Conservation (phyloP, 2,888 invertebrate species). For the Lepidonotus clava region DNA sequence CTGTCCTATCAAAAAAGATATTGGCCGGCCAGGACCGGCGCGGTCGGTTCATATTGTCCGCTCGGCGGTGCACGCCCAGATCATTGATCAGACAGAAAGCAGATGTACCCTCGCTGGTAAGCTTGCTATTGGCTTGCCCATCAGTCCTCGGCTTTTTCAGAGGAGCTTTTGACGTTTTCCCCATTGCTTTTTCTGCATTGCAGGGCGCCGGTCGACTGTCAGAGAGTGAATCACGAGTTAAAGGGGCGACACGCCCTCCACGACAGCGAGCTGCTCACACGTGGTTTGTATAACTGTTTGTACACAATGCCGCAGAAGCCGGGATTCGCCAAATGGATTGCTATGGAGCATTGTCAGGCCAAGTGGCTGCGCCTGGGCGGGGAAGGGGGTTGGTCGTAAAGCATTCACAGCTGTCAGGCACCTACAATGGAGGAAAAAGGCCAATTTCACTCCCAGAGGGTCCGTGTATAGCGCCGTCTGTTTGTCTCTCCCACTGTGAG, state of each 20-base stretch:
- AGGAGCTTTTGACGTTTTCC: background rate
- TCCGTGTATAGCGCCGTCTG: background rate
- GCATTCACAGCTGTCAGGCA: background rate
- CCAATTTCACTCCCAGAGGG: background rate
- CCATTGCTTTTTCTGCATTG: background rate
- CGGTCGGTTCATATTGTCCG: conserved; percentile 6
- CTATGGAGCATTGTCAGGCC: background rate
- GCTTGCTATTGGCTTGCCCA: background rate
- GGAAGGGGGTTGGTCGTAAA: too few species aligned
- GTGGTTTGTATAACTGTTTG: background rate
- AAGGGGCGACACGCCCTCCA: background rate
- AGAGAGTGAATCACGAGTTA: background rate
- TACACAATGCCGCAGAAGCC: background rate
- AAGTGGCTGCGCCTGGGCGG: background rate
- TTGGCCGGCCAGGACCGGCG: conserved; percentile 21
- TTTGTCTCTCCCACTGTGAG: background rate
- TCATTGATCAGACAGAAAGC: conserved; percentile 35
- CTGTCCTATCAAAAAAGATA: conserved; percentile 19
- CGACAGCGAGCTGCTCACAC: background rate
- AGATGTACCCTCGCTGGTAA: conserved; percentile 7
- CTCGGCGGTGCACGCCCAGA: background rate
- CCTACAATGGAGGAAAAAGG: conserved; percentile 5
- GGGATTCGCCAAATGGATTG: background rate
- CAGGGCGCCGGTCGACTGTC: background rate
- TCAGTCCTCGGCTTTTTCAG: background rate